Conservation (phyloP, 1,140 invertebrate genomes). For the Plectus sambesii region DNA sequence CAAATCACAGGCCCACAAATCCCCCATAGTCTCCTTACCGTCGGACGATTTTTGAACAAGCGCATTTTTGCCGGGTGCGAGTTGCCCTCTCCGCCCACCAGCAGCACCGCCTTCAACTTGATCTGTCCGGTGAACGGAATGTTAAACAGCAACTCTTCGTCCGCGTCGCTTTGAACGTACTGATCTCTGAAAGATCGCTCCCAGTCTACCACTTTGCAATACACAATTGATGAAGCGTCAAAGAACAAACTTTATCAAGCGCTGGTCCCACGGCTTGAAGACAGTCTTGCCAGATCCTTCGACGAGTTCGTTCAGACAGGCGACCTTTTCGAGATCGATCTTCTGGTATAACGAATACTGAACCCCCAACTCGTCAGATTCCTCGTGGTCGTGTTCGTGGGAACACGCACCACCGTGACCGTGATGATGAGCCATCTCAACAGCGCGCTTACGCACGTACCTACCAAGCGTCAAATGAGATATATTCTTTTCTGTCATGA, state of each 20-base stretch:
- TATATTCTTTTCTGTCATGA: too few relatives aligned
- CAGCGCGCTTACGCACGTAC: too few relatives aligned
- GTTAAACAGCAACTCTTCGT: slow-evolving; percentile 84
- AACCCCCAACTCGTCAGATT: slow-evolving; percentile 60
- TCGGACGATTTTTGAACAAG: slow-evolving; percentile 57
- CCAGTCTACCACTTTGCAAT: not conserved
- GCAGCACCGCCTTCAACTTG: slow-evolving; percentile 81
- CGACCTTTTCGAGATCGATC: slow-evolving; percentile 43
- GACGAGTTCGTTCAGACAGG: slow-evolving; percentile 64
- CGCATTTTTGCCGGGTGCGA: slow-evolving; percentile 69
- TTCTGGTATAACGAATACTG: slow-evolving; percentile 72
- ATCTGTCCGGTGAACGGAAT: slow-evolving; percentile 90
- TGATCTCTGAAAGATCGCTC: slow-evolving; percentile 47
- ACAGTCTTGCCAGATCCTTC: slow-evolving; percentile 74
- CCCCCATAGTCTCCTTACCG: slow-evolving; percentile 19
- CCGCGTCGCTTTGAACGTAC: slow-evolving; percentile 85
- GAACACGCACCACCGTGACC: slow-evolving; percentile 46
- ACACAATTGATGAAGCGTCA: slow-evolving; percentile 1
- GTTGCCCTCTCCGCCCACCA: slow-evolving; percentile 71
- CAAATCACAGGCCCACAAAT: slow-evolving; percentile 13
- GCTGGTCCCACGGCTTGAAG: slow-evolving; percentile 81
- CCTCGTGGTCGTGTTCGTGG: slow-evolving; percentile 51
- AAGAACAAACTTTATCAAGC: slow-evolving; percentile 60
- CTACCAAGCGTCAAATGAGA: too few relatives aligned
- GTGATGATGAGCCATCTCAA: too few relatives aligned